Evolutionary conservation across 2,113 vertebrate species (phyloP).

Genomic region (Varanus salvator): DNA sequence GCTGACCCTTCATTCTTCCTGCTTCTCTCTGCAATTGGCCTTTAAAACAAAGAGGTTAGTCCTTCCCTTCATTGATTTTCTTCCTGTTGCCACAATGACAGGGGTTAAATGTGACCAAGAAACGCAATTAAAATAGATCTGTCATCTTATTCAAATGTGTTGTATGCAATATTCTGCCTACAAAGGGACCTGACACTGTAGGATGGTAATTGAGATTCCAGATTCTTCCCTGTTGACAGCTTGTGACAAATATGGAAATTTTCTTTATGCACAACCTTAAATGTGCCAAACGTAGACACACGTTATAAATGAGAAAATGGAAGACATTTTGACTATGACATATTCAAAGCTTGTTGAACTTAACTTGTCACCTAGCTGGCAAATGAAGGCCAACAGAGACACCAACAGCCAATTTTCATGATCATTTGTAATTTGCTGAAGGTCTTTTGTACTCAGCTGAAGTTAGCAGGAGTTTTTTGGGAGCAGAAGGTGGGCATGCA

Average conservation of each 20-base stretch:
- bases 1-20: constrained; percentile 34
- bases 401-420: neutral
- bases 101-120: constrained; percentile 68
- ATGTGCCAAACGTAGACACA: constrained; percentile 60
- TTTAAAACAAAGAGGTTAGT: constrained; percentile 49
- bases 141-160: constrained; percentile 61
- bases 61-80: constrained; percentile 30
- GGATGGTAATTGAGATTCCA: constrained; percentile 71
- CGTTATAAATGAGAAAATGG: constrained; percentile 62
- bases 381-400: neutral
- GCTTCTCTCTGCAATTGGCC: constrained; percentile 16
- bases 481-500: neutral
- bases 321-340: constrained; percentile 17
- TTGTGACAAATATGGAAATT: constrained; percentile 71
- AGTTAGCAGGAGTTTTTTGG: neutral
- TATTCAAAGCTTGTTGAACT: constrained; percentile 39
- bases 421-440: neutral
- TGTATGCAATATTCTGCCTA: constrained; percentile 55
- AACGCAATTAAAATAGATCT: constrained; percentile 72
- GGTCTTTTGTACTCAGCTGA: neutral
- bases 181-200: constrained; percentile 55
- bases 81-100: constrained; percentile 52
- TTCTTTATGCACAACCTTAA: constrained; percentile 63
- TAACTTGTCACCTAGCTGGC: neutral
- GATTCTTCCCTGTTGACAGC: constrained; percentile 72